Evolutionary conservation across 2,888 invertebrate species (phyloP).

Genomic region (Mellilla xanthometata): DNA sequence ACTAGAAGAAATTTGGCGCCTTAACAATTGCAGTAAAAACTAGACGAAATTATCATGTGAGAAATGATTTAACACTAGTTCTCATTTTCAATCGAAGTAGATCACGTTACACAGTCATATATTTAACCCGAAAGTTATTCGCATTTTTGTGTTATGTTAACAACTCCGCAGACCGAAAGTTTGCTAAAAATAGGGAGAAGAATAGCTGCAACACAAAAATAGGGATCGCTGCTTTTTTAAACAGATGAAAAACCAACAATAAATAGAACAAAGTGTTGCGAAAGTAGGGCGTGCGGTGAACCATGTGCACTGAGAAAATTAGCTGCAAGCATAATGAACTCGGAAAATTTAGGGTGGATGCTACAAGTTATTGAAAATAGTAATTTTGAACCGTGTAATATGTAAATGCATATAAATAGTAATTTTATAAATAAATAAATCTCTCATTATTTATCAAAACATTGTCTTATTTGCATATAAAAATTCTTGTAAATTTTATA

Average conservation of each 20-base stretch:
- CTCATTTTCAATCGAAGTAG: not conserved
- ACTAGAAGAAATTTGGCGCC: no score
- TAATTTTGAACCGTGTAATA: no score
- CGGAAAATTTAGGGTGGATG: slow-evolving; percentile 23
- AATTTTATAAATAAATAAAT: no score
- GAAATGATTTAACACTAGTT: no score
- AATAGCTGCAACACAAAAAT: slow-evolving; percentile 11
- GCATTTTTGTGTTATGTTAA: not conserved
- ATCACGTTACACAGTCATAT: not conserved
- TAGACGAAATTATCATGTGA: no score
- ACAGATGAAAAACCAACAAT: slow-evolving; percentile 30
- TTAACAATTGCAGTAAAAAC: no score
- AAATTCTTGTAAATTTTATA: no score
- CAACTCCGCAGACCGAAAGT: slow-evolving; percentile 1
- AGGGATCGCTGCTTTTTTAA: slow-evolving; percentile 20
- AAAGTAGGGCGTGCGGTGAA: slow-evolving; percentile 35
- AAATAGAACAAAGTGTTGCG: slow-evolving; percentile 34
- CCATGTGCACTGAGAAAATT: slow-evolving; percentile 43
- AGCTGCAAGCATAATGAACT: slow-evolving; percentile 41
- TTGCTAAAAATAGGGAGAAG: slow-evolving; percentile 9
- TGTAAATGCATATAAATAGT: no score
- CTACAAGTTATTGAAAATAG: no score
- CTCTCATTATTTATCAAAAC: no score
- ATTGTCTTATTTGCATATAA: no score
- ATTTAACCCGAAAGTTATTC: not conserved